These are phyloP conservation scores for Equus quagga DNA, from an alignment of 2,113 vertebrate species.

Conservation along the genomic window DNA sequence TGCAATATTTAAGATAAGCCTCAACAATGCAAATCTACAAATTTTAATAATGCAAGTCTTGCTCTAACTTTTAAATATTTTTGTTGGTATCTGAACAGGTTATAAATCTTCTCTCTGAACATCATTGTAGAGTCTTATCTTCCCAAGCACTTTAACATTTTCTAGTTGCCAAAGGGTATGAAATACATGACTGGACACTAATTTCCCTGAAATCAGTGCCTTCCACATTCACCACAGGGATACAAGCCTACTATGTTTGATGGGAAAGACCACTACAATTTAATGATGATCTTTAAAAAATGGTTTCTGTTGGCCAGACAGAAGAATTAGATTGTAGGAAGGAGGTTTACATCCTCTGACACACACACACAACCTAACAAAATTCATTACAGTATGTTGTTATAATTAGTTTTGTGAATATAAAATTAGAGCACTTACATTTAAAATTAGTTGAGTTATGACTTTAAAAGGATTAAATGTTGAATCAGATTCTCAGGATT, in stretches of 20 bases:
- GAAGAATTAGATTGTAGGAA: neutral
- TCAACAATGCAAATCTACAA: constrained; percentile 84
- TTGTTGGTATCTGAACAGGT: neutral
- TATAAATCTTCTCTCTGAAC: constrained; percentile 15
- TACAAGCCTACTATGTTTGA: neutral
- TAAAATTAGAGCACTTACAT: constrained; percentile 59
- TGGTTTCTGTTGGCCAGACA: neutral
- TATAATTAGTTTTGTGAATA: constrained; percentile 54
- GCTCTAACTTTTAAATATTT: constrained; percentile 25
- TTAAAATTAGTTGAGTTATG: constrained; percentile 35
- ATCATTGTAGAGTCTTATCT: neutral
- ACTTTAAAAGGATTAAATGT: constrained; percentile 56
- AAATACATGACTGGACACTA: neutral
- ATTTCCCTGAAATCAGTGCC: neutral
- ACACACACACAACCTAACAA: neutral
- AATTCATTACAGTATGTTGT: neutral
- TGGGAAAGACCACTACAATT: constrained; percentile 30
- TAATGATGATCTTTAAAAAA: neutral
- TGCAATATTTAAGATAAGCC: constrained; percentile 88
- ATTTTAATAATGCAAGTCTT: constrained; percentile 53
- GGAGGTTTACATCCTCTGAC: neutral
- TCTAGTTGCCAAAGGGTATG: constrained; percentile 61
- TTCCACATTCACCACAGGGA: neutral
- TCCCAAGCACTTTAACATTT: constrained; percentile 73
- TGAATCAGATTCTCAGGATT: constrained; percentile 78